A percentile compares a stretch with the other conserved stretches of the same genome.
phyloP scores from a whole-genome alignment of 2,797 vertebrate genomes.

The Amblyopsis hoosieri region DNA sequence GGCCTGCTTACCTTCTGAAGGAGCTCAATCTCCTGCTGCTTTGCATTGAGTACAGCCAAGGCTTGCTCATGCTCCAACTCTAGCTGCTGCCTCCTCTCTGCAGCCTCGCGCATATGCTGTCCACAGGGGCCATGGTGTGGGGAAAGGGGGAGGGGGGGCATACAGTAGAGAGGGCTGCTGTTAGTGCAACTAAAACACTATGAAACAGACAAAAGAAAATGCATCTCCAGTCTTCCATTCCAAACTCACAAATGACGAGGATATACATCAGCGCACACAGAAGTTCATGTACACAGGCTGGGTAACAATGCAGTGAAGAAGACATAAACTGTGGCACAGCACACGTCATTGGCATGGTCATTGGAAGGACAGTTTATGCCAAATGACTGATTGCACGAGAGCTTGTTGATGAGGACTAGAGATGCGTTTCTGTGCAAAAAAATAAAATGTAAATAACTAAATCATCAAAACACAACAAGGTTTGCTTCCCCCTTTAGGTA shows the following conservation, averaged over 20 bases:
- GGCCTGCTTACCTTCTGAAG: constrained; percentile 90
- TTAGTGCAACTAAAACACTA: constrained; percentile 63
- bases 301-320: constrained; percentile 35
- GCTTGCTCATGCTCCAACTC: constrained; percentile 99
- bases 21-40: constrained; percentile 98
- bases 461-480: constrained; percentile 44
- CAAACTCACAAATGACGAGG: constrained; percentile 43
- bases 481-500: constrained; percentile 69
- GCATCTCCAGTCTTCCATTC: constrained; percentile 58
- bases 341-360: constrained; percentile 36
- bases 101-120: constrained; percentile 99
- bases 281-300: constrained; percentile 42
- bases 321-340: constrained; percentile 47
- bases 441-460: constrained; percentile 18
- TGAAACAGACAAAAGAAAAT: constrained; percentile 10
- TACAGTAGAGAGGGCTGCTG: constrained; percentile 57
- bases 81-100: constrained; percentile 97
- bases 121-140: constrained; percentile 46
- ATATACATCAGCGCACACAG: constrained; percentile 46
- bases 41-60: constrained; percentile 95
- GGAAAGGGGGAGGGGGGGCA: neutral
- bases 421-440: constrained; percentile 56
- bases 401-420: constrained; percentile 59
- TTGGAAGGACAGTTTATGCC: constrained; percentile 26
- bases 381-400: constrained; percentile 30